These are phyloP conservation scores for Sisyra terminalis DNA, from an alignment of 2,888 invertebrate species.

Conservation along the genomic window DNA sequence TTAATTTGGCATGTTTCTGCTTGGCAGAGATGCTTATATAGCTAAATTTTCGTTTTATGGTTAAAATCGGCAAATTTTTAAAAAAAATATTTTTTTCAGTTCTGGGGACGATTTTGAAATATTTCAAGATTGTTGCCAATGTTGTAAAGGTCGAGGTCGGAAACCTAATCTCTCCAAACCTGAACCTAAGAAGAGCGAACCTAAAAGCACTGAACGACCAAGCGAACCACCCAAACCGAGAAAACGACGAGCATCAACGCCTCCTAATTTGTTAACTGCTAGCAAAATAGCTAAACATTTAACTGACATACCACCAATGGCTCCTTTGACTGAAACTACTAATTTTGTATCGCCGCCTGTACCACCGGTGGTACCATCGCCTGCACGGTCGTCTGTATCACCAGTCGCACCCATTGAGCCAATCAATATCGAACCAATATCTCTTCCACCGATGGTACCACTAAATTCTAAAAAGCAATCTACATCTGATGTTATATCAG, in stretches of 20 bases:
- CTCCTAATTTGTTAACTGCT: neutral
- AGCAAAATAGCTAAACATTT: neutral
- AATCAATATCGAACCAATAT: slow-evolving; percentile 15
- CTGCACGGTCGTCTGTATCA: slow-evolving; percentile 41
- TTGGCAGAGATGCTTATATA: no score
- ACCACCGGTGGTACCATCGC: slow-evolving; percentile 20
- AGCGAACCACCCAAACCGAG: neutral
- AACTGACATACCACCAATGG: neutral
- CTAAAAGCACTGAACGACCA: neutral
- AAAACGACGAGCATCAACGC: neutral
- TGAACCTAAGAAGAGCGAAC: no score
- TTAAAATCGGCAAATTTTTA: no score
- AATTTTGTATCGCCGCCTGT: no score
- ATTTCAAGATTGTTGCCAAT: neutral
- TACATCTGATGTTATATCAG: slow-evolving; percentile 4
- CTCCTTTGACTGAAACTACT: neutral
- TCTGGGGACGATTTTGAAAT: neutral
- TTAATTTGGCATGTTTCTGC: no score
- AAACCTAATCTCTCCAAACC: neutral
- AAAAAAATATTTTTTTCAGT: no score
- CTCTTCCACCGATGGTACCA: no score
- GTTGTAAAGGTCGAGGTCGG: neutral
- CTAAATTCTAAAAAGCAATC: no score
- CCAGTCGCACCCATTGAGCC: slow-evolving; percentile 43
- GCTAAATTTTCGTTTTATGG: no score